These are phyloP conservation scores for Oncorhynchus clarkii DNA, from an alignment of 2,113 vertebrate species.

Conservation along the genomic window DNA sequence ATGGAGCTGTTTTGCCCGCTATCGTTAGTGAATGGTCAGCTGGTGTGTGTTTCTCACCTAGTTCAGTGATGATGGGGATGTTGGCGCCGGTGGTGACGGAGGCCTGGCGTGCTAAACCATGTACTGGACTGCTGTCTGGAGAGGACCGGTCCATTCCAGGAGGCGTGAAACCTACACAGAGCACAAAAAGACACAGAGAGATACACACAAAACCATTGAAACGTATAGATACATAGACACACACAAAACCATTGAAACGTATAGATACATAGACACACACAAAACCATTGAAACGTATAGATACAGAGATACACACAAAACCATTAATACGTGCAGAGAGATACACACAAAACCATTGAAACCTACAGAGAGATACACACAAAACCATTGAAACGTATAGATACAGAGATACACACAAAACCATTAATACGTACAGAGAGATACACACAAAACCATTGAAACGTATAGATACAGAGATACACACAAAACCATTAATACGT, in stretches of 20 bases:
- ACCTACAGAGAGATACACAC: no score
- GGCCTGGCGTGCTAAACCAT: conserved; percentile 90
- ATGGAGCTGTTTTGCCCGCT: background rate
- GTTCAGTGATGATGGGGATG: conserved; percentile 98
- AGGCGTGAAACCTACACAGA: conserved; percentile 88
- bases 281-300: background rate
- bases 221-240: background rate
- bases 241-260: background rate
- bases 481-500: background rate
- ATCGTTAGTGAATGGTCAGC: no score
- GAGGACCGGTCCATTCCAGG: conserved; percentile 98
- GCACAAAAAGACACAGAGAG: background rate
- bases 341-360: no score
- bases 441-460: no score
- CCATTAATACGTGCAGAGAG: no score
- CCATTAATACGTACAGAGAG: no score
- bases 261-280: no score
- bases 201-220: no score
- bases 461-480: background rate
- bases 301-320: background rate
- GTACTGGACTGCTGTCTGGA: conserved; percentile 97
- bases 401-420: no score
- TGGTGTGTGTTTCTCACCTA: conserved; percentile 79
- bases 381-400: no score
- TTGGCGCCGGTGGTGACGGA: conserved; percentile 96